Conservation (phyloP, 2,113 vertebrate species). For the Guaruba guarouba region DNA sequence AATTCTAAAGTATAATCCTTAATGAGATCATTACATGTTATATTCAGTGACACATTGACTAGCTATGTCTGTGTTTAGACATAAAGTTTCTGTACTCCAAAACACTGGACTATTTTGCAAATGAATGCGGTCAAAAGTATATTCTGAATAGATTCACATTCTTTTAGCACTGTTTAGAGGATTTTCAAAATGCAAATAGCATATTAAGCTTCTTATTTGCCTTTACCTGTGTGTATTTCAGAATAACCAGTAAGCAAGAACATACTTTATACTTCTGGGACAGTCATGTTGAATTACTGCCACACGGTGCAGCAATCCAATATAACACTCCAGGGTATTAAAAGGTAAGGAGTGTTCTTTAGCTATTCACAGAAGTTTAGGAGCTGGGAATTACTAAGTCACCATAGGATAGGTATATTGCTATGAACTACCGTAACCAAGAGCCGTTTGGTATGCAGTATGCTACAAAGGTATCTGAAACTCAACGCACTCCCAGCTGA, state of each 20-base stretch:
- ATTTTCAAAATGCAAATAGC: background rate
- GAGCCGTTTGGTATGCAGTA: background rate
- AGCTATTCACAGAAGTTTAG: background rate
- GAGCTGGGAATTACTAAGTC: background rate
- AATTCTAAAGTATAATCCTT: background rate
- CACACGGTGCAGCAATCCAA: fast-evolving
- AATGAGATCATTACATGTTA: background rate
- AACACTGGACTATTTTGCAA: background rate
- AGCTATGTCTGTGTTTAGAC: background rate
- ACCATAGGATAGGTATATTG: background rate
- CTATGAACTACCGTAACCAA: background rate
- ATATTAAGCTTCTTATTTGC: background rate
- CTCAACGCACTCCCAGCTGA: background rate
- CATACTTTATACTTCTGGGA: background rate
- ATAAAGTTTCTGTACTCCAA: background rate
- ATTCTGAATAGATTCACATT: background rate
- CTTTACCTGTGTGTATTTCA: background rate
- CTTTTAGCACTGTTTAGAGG: background rate
- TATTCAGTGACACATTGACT: background rate
- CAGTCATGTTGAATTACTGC: background rate
- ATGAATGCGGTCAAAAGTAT: background rate
- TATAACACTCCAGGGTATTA: background rate
- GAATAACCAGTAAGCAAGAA: background rate
- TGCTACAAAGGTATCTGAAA: background rate
- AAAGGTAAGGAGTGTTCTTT: background rate